Evolutionary conservation across 2,888 invertebrate genomes (phyloP).

Genomic region (Cataglyphis cursor): DNA sequence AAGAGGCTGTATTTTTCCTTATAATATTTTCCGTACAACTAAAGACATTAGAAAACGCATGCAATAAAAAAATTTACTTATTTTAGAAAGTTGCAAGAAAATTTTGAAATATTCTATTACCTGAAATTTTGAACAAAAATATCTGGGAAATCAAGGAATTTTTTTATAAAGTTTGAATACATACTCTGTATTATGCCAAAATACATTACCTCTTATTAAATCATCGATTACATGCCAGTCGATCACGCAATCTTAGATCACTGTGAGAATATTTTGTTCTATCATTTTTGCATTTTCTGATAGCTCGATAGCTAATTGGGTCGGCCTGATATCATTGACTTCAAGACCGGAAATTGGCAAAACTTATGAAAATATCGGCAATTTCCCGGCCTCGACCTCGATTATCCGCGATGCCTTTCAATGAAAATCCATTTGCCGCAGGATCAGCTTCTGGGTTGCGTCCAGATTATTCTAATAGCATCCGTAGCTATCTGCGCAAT

Average conservation of each 20-base stretch:
- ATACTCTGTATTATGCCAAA: not conserved
- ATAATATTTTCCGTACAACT: no score
- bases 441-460: conserved; percentile 78
- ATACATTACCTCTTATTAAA: not conserved
- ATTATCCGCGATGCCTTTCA: conserved; percentile 76
- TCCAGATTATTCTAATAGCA: conserved; percentile 82
- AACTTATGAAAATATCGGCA: conserved; percentile 79
- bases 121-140: no score
- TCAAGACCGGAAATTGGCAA: conserved; percentile 70
- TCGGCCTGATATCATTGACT: conserved; percentile 72
- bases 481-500: conserved; percentile 79
- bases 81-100: no score
- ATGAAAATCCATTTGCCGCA: conserved; percentile 83
- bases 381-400: conserved; percentile 33
- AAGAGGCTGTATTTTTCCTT: no score
- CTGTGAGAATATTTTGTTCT: not conserved
- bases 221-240: not conserved
- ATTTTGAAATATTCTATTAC: no score
- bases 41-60: no score
- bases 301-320: conserved; percentile 36
- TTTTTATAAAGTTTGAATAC: no score
- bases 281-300: not conserved
- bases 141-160: no score
- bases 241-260: not conserved
- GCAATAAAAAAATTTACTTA: no score